Evolutionary conservation across 2,888 invertebrate genomes (phyloP).

Genomic region (Dicyrtoma fusca): DNA sequence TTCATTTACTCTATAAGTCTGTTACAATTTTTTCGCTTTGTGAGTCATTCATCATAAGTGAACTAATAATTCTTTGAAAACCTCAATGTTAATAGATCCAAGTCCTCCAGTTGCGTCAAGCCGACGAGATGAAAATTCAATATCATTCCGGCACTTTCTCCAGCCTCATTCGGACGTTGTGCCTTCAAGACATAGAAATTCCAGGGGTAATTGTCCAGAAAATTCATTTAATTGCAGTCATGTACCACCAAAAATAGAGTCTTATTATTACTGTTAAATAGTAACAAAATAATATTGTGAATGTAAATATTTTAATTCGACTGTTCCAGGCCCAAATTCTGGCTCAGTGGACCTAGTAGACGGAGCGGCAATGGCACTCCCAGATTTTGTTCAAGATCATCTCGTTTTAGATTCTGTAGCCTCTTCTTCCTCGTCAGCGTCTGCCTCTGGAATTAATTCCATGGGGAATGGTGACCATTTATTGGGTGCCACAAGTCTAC

Average conservation of each 20-base stretch:
- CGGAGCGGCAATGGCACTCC: conserved; percentile 63
- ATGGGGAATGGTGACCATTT: conserved; percentile 10
- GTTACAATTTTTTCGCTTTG: not conserved
- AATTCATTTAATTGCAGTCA: not conserved
- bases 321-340: conserved; percentile 1
- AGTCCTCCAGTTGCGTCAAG: conserved; percentile 61
- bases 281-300: no score
- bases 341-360: conserved; percentile 54
- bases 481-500: conserved; percentile 23
- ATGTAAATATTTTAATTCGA: no score
- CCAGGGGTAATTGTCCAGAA: conserved; percentile 39
- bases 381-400: conserved; percentile 89
- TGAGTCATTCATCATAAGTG: not conserved
- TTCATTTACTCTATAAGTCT: not conserved
- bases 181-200: conserved; percentile 44
- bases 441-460: not conserved
- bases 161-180: conserved; percentile 55
- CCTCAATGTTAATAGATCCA: conserved; percentile 8
- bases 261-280: not conserved
- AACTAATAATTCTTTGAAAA: no score
- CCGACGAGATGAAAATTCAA: conserved; percentile 74
- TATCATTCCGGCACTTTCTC: conserved; percentile 83
- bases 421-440: not conserved
- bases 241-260: not conserved
- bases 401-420: conserved; percentile 69